Evolutionary conservation across 2,888 invertebrate species (phyloP).

Genomic region (Epicampocera succincta): DNA sequence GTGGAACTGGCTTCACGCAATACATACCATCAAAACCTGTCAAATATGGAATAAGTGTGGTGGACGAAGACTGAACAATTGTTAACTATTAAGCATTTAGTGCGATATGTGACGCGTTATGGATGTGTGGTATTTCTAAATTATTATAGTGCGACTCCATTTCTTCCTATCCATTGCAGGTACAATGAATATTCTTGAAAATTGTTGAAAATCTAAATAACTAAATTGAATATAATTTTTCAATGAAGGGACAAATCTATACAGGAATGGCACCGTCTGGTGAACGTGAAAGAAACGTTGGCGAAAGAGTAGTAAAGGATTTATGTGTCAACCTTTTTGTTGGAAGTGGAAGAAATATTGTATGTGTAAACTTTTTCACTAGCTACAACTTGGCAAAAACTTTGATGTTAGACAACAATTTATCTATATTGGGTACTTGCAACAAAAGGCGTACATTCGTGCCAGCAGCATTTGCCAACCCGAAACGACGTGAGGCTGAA

Average conservation of each 20-base stretch:
- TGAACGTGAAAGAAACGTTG: constrained; percentile 1
- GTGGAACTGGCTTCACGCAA: constrained; percentile 36
- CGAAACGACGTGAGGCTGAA: too few relatives aligned
- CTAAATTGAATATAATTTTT: constrained; percentile 21
- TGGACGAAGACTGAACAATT: too few relatives aligned
- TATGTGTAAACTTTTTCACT: not conserved
- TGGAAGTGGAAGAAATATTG: constrained; percentile 1
- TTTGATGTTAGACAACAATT: constrained; percentile 6
- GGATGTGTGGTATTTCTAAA: too few relatives aligned
- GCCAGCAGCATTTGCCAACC: too few relatives aligned
- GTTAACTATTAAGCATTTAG: too few relatives aligned
- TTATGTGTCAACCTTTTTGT: not conserved
- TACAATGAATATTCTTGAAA: too few relatives aligned
- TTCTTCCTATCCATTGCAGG: not conserved
- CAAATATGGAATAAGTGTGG: constrained; percentile 21
- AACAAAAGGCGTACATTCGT: constrained; percentile 13
- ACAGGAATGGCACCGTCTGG: constrained; percentile 25
- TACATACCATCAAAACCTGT: too few relatives aligned
- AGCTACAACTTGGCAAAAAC: too few relatives aligned
- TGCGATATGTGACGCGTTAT: too few relatives aligned
- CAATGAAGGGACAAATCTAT: constrained; percentile 19
- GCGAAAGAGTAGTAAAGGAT: not conserved
- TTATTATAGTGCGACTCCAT: constrained; percentile 22
- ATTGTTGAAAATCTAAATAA: constrained; percentile 4
- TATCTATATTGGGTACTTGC: constrained; percentile 13